Evolutionary conservation across 2,797 vertebrate genomes (phyloP), one percentile per base, ranked within the genome.

Genomic region (Periophthalmus magnuspinnatus): DNA sequence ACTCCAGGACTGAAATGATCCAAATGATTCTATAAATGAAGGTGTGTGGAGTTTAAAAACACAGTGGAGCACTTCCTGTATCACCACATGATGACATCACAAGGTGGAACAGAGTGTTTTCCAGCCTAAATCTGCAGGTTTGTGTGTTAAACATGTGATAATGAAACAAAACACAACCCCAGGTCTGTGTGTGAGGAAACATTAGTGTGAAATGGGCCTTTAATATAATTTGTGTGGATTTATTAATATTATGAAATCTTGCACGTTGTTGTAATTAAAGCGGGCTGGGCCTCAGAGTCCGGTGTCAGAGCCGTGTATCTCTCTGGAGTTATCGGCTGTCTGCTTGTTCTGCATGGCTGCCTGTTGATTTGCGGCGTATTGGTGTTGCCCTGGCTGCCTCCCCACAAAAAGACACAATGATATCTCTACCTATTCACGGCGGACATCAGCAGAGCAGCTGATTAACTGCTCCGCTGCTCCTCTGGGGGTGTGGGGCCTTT

Each of bases 331-430:
- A 77, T 83, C 77, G 75, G 70, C 34, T 78, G 52, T 71, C 80
- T 84, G 77, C 75, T 79, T 76, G 86, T 86, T 92, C 88, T 89
- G 81, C 89, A 84, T 83, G 87, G 85, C 77, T 88, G 86, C 76
- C 81, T 85, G 84, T 85, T 89, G 87, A 91, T 87, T 91, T 63
- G 67, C 77, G 84, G 71, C 70, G 45, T 86, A 84, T 75, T 86
- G 74, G 76, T 74, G 76, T 86, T 81, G 83, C 79, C 69, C 78
- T 71, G 71, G 61, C 83, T 77, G 68, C 72, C 73, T 85, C 68
- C 74, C 74, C 78, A 72, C 70, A 76, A 86, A 81, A 84, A 87
- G 75, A 88, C 78, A 84, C 71, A 79, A 81, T 84, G 80, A 89
- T 88, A 89, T 84, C 85, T 88, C 82, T 76, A 81, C 69, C 76